phyloP scores from a whole-genome alignment of 2,113 vertebrate genomes.

The Myocastor coypus region DNA sequence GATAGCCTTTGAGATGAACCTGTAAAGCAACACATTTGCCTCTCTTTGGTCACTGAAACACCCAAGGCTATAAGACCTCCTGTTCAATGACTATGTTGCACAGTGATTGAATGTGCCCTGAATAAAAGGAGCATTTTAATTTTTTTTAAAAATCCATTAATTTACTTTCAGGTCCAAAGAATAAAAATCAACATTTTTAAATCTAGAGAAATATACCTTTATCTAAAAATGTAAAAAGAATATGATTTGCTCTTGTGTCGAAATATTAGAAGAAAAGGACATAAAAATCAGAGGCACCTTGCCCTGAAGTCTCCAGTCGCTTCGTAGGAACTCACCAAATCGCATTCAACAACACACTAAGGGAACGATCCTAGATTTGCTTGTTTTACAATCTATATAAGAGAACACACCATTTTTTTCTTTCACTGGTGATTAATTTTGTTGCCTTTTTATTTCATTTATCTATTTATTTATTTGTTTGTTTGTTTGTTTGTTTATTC shows the following conservation, averaged over 20 bases:
- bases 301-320: not conserved
- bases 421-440: not conserved
- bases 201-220: not conserved
- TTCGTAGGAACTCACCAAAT: not conserved
- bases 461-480: too few species aligned
- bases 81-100: conserved; percentile 81
- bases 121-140: conserved; percentile 86
- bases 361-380: not conserved
- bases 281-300: not conserved
- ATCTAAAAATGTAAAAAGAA: not conserved
- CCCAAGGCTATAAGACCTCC: conserved; percentile 72
- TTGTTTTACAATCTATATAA: too few species aligned
- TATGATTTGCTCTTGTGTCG: not conserved
- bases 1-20: conserved; percentile 74
- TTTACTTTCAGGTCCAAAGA: not conserved
- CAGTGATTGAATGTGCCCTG: conserved; percentile 78
- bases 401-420: not conserved
- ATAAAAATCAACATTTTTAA: not conserved
- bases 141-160: conserved; percentile 39
- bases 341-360: not conserved
- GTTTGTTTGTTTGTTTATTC: too few species aligned
- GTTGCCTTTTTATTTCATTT: too few species aligned
- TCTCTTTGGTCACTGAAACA: conserved; percentile 64
- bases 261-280: not conserved
- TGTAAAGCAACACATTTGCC: conserved; percentile 65